phyloP scores from a whole-genome alignment of 2,113 vertebrate genomes.

The Maccullochella peelii region DNA sequence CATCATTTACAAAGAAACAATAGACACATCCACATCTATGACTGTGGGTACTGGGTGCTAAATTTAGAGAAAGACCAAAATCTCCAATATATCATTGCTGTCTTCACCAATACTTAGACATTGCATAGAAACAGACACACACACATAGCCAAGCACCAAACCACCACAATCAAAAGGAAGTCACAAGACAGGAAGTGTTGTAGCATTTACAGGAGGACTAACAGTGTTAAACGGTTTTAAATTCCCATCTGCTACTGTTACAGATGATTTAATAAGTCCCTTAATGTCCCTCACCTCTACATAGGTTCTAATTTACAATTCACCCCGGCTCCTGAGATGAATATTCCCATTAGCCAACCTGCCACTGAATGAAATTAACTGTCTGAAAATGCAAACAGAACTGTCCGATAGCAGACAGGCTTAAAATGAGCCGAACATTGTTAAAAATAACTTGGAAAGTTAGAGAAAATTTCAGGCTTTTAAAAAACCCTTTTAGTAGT shows the following conservation, averaged over 20 bases:
- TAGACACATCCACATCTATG: neutral
- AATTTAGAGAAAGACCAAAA: neutral
- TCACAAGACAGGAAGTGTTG: neutral
- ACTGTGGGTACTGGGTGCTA: neutral
- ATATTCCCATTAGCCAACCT: conserved; percentile 54
- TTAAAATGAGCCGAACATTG: conserved; percentile 26
- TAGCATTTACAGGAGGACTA: conserved; percentile 1
- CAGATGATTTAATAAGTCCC: conserved; percentile 48
- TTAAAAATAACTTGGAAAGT: conserved; percentile 14
- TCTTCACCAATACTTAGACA: neutral
- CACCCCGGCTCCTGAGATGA: conserved; percentile 23
- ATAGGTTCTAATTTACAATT: conserved; percentile 49
- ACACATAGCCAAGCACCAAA: neutral
- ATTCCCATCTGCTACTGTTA: conserved; percentile 29
- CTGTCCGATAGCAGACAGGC: conserved; percentile 4
- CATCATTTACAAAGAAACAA: neutral
- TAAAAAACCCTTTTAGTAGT: neutral
- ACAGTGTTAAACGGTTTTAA: neutral
- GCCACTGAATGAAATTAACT: conserved; percentile 41
- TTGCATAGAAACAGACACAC: neutral
- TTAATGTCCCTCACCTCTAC: conserved; percentile 37
- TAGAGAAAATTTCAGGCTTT: neutral
- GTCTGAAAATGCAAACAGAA: conserved; percentile 19
- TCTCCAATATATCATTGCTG: neutral
- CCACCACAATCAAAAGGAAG: neutral